A percentile compares a stretch with the other conserved stretches of the same genome.
Evolutionary conservation across 2,797 vertebrate species (phyloP).

Genomic region (Pogonophryne albipinna): DNA sequence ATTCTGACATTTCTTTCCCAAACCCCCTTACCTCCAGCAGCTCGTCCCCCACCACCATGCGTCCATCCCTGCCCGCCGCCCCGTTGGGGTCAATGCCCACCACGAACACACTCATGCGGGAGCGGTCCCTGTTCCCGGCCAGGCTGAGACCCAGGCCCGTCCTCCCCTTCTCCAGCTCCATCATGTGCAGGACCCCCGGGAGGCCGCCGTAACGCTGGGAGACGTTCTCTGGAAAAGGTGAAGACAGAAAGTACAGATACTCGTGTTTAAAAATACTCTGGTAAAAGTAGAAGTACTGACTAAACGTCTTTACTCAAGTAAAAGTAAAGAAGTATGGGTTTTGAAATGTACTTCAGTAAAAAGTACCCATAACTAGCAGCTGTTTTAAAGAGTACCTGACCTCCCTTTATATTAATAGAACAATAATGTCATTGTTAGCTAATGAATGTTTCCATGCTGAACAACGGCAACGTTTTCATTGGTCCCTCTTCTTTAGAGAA

Average conservation of each 20-base stretch:
- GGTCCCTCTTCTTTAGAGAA: too few relatives aligned
- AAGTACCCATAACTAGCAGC: too few relatives aligned
- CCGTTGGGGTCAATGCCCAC: conserved; percentile 96
- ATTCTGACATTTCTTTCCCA: not conserved
- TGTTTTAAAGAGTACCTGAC: too few relatives aligned
- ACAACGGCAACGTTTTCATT: too few relatives aligned
- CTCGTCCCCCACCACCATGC: conserved; percentile 93
- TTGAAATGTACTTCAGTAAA: too few relatives aligned
- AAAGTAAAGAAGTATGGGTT: too few relatives aligned
- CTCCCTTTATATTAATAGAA: too few relatives aligned
- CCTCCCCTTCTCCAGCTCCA: conserved; percentile 95
- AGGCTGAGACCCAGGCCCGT: conserved; percentile 96
- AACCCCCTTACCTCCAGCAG: conserved; percentile 91
- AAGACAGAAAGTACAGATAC: conserved; percentile 23
- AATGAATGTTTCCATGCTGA: too few relatives aligned
- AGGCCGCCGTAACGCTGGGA: conserved; percentile 91
- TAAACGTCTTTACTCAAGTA: too few relatives aligned
- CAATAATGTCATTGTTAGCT: too few relatives aligned
- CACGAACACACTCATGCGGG: conserved; percentile 96
- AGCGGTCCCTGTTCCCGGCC: conserved; percentile 96
- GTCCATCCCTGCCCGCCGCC: conserved; percentile 92
- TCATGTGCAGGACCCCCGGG: conserved; percentile 90
- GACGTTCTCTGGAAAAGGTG: conserved; percentile 86
- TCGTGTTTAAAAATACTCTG: too few relatives aligned
- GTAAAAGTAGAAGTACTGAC: too few relatives aligned